Evolutionary conservation across 1,140 invertebrate genomes (phyloP), one percentile per base, ranked within the genome.

Genomic region (Habropoda laboriosa): DNA sequence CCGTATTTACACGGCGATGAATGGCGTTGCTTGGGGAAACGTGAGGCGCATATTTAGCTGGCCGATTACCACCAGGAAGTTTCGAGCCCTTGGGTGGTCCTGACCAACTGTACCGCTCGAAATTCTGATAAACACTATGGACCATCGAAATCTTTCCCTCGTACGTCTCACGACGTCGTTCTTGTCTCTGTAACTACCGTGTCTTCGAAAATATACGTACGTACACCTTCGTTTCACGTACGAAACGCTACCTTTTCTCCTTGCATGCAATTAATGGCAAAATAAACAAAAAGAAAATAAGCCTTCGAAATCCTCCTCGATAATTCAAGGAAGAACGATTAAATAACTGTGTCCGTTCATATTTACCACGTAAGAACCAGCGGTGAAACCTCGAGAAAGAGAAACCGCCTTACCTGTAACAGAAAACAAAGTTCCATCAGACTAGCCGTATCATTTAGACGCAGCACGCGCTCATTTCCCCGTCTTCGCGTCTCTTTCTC

Each of bases 31-130:
- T 61, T 24, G 18, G 32, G 8, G 51, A 79, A 79, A 58, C 32
- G 70, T 58, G 71, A 66, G 80, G 45, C 38, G 68, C 63, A 71
- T 79, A 75, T 83, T 75, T 80, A 79, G 71, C n/a, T 30, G 63
- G 76, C 38, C 73, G 61, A 73, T 82, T 79, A 79, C 80, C 63
- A 51, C 68, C 27, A 71, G 76, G 51, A 83, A 80, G 76, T 75
- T 55, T 74, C 47, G 68, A 58, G 42, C 47, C 58, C 71, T 79
- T 82, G 83, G 83, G 84, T 85, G 84, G 79, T 82, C 82, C 60
- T 49, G 82, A 58, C 40, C 32, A 16, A 74, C n/a, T 73, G 24
- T 21, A 21, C 4, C 47, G 21, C n/a, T 76, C 27, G 63, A 76
- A 76, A 58, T 40, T 38, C 57, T 72, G 68, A 73, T 85, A 72